Base-by-base conservation (phyloP, 2,797 vertebrate genomes). In the Manis javanica region DNA sequence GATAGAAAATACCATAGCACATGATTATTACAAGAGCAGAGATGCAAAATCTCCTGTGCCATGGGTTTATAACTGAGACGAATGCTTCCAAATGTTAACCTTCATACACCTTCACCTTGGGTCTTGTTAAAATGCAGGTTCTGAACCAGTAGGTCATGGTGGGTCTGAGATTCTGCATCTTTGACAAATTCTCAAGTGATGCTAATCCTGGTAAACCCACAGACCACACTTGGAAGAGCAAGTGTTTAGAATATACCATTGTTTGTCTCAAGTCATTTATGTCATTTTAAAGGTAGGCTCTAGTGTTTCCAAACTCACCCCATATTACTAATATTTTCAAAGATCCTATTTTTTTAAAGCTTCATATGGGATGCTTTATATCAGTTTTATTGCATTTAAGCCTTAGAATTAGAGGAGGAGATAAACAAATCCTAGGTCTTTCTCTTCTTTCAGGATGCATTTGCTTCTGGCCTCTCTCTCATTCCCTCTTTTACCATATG, bases 341-440 rank as follows among this genome's bases (percentile, higher is more conserved):
- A 90, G 9, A 91, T 51, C 16, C 14, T 53, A 53, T 63, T 53
- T 78, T 79, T 92, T 83, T 46, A 72, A 91, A 66, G 24, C 34
- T 85, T 91, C 9, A 68, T 49, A 34, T n/a, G 37, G 8, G 53
- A 84, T 53, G 16, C 75, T 84, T 34, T 26, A 51, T 81, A 61
- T 89, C 42, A n/a, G 64, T 79, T 77, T 83, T 53, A 86, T 90
- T 90, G 24, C 31, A 87, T 77, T 92, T n/a, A 94, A 90, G 51
- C 21, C 13, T 37, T 81, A 82, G 39, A 87, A 53, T 90, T 89
- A 85, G 21, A 93, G 39, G 5, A 92, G 19, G 4, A 82, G 37
- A 81, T 89, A 83, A 91, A 55, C 4, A 88, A 77, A 66, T 31
- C 3, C 29, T 18, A 8, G 26, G 4, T 66, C 31, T 42, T 82